phyloP scores from a whole-genome alignment of 2,113 vertebrate genomes.

The Neogobius melanostomus region DNA sequence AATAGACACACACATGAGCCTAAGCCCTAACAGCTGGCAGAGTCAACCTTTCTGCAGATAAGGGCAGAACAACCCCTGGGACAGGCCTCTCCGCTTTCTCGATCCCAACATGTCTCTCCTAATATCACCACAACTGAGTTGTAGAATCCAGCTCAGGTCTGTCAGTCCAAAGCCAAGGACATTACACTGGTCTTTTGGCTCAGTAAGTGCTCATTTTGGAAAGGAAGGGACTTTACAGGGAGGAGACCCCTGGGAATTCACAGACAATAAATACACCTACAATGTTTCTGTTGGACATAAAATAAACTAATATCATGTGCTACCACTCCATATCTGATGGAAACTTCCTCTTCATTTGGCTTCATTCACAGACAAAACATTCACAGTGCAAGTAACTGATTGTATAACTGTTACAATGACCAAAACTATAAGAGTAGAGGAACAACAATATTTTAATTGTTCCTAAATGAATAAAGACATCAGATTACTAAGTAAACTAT shows the following conservation, averaged over 20 bases:
- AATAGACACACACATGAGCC: constrained; percentile 22
- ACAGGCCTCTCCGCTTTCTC: constrained; percentile 16
- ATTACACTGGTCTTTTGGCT: constrained; percentile 14
- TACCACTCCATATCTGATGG: constrained; percentile 12
- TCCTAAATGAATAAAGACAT: no score
- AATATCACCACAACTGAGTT: constrained; percentile 14
- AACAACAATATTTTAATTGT: no score
- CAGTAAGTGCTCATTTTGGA: constrained; percentile 2
- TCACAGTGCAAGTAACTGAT: constrained; percentile 37
- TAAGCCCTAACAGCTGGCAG: constrained; percentile 51
- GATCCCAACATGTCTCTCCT: constrained; percentile 13
- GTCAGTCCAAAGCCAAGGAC: constrained; percentile 38
- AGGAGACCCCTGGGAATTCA: constrained; percentile 19
- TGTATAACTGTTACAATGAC: no score
- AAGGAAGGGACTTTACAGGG: constrained; percentile 26
- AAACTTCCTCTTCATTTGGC: constrained; percentile 41
- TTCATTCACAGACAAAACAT: constrained; percentile 53
- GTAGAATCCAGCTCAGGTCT: constrained; percentile 33
- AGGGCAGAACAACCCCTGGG: constrained; percentile 31
- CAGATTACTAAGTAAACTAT: no score
- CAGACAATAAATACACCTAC: constrained; percentile 38
- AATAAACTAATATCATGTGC: constrained; percentile 12
- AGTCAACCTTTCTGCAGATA: constrained; percentile 30
- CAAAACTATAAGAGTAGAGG: no score
- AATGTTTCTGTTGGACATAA: constrained; percentile 14